These are phyloP conservation scores for Allygus modestus DNA, from an alignment of 2,888 invertebrate species.

Conservation along the genomic window DNA sequence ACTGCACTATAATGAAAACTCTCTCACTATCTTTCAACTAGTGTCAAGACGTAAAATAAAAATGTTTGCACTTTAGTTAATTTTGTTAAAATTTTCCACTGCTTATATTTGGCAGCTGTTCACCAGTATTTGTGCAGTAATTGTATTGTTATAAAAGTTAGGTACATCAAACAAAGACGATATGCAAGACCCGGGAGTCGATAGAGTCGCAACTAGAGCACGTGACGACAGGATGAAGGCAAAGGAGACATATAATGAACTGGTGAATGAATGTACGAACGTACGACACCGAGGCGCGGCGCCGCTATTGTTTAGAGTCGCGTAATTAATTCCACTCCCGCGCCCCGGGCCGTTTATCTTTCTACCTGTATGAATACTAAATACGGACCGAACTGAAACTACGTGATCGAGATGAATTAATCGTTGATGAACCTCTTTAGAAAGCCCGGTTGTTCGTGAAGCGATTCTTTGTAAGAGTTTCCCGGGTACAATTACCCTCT, in stretches of 20 bases:
- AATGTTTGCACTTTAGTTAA: too few species aligned
- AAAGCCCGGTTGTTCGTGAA: not conserved
- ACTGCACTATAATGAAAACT: too few species aligned
- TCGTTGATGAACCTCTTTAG: conserved; percentile 27
- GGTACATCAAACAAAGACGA: too few species aligned
- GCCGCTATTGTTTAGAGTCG: conserved; percentile 25
- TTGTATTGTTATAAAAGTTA: too few species aligned
- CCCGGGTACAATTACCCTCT: not conserved
- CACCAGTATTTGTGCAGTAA: too few species aligned
- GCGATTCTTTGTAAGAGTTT: not conserved
- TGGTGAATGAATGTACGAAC: conserved; percentile 17
- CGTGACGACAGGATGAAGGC: conserved; percentile 6
- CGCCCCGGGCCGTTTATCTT: conserved; percentile 39
- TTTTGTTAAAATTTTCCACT: too few species aligned
- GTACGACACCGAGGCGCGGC: conserved; percentile 2
- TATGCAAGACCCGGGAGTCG: too few species aligned
- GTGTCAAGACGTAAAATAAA: too few species aligned
- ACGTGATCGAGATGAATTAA: conserved; percentile 38
- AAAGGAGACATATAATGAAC: conserved; percentile 14
- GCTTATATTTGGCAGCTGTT: too few species aligned
- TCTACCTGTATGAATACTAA: conserved; percentile 56
- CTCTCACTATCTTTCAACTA: too few species aligned
- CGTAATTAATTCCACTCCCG: conserved; percentile 38
- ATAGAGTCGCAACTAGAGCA: too few species aligned
- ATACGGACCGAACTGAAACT: conserved; percentile 30